These are phyloP conservation scores for Tamias sibiricus DNA, from an alignment of 2,113 vertebrate genomes.

Conservation along the genomic window DNA sequence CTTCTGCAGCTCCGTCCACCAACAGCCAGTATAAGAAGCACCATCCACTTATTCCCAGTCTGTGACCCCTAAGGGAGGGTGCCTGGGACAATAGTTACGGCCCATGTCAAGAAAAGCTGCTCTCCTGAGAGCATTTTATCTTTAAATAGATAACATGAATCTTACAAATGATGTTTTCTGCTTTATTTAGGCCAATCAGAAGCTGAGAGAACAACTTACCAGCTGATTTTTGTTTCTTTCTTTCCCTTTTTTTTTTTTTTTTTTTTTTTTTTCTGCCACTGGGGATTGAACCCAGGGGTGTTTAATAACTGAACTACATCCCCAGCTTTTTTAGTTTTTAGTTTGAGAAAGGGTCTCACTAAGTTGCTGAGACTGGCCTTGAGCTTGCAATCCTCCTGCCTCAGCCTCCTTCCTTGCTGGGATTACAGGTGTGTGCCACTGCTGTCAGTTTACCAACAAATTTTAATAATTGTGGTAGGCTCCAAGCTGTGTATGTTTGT, in stretches of 20 bases:
- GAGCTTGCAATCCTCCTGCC: background rate
- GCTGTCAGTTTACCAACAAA: background rate
- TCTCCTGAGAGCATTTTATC: background rate
- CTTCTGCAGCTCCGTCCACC: fast-evolving
- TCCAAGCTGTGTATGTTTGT: background rate
- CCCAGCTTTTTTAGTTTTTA: background rate
- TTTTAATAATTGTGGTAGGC: background rate
- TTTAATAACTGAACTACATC: background rate
- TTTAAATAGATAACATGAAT: background rate
- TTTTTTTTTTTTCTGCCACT: background rate
- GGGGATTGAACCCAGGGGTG: background rate
- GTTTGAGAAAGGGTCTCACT: background rate
- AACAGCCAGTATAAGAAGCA: background rate
- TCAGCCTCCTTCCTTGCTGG: background rate
- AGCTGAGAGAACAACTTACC: background rate
- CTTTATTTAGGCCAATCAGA: background rate
- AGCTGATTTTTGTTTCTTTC: background rate
- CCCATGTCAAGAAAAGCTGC: background rate
- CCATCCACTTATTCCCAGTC: background rate
- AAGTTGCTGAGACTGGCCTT: background rate
- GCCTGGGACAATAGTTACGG: background rate
- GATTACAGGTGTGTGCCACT: background rate
- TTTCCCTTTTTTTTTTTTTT: background rate
- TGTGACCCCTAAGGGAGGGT: background rate
- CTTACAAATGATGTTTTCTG: background rate